phyloP scores from a whole-genome alignment of 2,888 invertebrate species.

The Cosmopolites sordidus region DNA sequence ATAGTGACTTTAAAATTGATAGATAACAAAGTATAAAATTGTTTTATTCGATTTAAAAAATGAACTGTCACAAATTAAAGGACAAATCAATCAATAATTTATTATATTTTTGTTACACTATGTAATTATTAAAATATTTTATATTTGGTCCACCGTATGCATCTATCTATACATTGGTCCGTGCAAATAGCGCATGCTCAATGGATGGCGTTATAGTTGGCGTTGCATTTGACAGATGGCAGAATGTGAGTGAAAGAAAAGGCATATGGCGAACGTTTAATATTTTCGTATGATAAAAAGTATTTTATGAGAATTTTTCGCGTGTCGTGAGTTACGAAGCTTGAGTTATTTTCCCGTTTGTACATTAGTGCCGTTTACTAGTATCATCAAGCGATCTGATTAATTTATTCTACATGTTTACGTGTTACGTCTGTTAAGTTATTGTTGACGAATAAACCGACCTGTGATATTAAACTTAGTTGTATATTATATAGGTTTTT shows the following conservation, averaged over 20 bases:
- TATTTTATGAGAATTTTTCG: slow-evolving; percentile 33
- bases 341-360: slow-evolving; percentile 30
- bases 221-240: slow-evolving; percentile 34
- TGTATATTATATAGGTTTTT: slow-evolving; percentile 40
- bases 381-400: slow-evolving; percentile 31
- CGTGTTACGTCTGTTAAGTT: slow-evolving; percentile 41
- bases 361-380: slow-evolving; percentile 33
- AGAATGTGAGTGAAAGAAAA: slow-evolving; percentile 32
- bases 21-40: too few species aligned
- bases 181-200: background rate
- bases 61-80: too few species aligned
- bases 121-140: background rate
- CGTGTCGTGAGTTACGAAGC: slow-evolving; percentile 34
- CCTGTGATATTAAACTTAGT: slow-evolving; percentile 46
- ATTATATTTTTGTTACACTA: background rate
- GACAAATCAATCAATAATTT: too few species aligned
- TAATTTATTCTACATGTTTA: slow-evolving; percentile 35
- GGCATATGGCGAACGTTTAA: slow-evolving; percentile 44
- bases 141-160: background rate
- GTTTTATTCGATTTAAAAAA: too few species aligned
- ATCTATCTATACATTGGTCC: background rate
- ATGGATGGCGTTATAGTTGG: slow-evolving; percentile 24
- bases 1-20: too few species aligned
- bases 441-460: slow-evolving; percentile 42
- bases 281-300: slow-evolving; percentile 40